Base-by-base conservation (phyloP, 2,797 vertebrate species). In the Crocodylus rhombifer region DNA sequence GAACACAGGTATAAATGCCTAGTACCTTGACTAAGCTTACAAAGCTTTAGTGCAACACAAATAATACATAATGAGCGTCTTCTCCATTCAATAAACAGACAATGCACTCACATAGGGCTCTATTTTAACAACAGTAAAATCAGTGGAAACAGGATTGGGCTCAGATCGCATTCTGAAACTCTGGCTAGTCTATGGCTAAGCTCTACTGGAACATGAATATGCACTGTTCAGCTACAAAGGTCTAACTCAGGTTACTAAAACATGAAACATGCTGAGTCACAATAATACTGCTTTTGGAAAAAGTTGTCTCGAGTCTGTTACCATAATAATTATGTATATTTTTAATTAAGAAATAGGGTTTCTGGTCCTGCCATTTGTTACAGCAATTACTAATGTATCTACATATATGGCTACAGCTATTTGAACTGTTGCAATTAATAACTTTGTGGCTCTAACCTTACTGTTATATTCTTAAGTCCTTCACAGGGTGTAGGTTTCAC, bases 401-500 rank as follows among this genome's bases (percentile, higher is more conserved):
- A 73, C 69, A 26, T 26, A 73, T 73, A 42, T 16, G 23, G 23
- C 69, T 51, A 73, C 51, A 73, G 69, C 91, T 42, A 79, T 56
- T 94, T 87, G 73, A 69, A 84, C 2, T 60, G 74, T 61, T 86
- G 16, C 55, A 69, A 84, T 56, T 4, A 87, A 25, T 71, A 81
- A 33, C 13, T 87, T n/a, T 80, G n/a, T 64, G 14, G 13, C 67
- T 75, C 92, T 84, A 75, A 64, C 1, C 36, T 73, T 25, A 55
- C 33, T 51, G 75, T 90, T 91, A 57, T 86, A 84, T 81, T 96
- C 14, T 92, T 79, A 94, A 95, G 88, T 28, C 3, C 73, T 28
- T 83, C 57, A 55, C 57, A 64, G 4, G 80, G 2, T 16, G 82
- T 83, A 83, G 26, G 67, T 4, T 51, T 36, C 33, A 87, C 77